Base-by-base conservation (phyloP, 2,888 invertebrate species). In the Drosophila merina region DNA sequence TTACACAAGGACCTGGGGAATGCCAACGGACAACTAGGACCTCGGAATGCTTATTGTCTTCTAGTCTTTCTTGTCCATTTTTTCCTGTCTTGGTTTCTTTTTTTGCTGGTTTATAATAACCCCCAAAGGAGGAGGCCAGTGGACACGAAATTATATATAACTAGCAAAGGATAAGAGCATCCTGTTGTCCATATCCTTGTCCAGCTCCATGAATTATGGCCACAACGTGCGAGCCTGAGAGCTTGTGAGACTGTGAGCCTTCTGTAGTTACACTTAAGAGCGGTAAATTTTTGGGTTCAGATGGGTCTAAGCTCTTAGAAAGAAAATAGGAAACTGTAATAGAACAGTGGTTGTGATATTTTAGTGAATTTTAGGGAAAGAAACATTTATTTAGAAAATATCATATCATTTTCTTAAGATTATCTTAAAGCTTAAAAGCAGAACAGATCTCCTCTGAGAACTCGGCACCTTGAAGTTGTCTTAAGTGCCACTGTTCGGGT, bases 181-280 rank as follows among this genome's bases (percentile, higher is more conserved):
- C 68, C 76, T 78, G 69, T 75, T 75, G 73, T 78, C 72, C 82
- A 68, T 75, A 67, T 64, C 63, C 76, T 36, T 36, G 36, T 73
- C 60, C 60, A 71, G 59, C 57, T 48, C 75, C 75, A 78, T 86
- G 74, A 86, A 79, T 77, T 81, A 86, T 86, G 78, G 83, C 64
- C 83, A 57, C 81, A 85, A 81, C 86, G 83, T 86, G 86, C 79
- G 79, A 77, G 72, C 74, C 67, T 47, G 20, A 14, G 14, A 14
- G 14, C 14, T 14, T 86, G 86, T 81, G 79, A 77, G 72, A 73
- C 67, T 47, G 20, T 49, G 40, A 56, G 66, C 9, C 42, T 59
- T 12, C 70, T 81, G 75, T 83, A 83, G 85, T 79, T 83, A 83
- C 84, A 80, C 80, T 85, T 77, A 72, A 70, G 67, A 73, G 76